Evolutionary conservation across 2,888 invertebrate genomes (phyloP), one percentile per base, ranked within the genome.

Genomic region (Acanthoscelides obtectus): DNA sequence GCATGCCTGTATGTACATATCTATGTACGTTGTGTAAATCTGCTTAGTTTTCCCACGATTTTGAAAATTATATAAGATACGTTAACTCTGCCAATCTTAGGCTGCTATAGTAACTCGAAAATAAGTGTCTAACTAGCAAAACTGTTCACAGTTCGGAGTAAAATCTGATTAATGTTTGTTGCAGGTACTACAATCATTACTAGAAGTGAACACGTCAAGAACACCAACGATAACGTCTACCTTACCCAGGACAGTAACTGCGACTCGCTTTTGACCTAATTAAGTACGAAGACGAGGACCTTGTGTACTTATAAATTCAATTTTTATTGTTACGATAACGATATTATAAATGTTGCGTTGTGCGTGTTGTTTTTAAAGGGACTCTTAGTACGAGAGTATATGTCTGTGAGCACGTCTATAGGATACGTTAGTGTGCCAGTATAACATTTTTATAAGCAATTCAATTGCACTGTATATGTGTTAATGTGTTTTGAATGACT

Each of bases 251-350:
- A 82, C 83, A 70, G 84, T 85, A 27, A 85, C 85, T n/a, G 86
- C 86, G 69, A 86, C 86, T 76, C 81, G 86, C 72, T 86, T 86
- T 83, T 86, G 86, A 86, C 86, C 85, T 81, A 83, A 79, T 83
- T 83, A 84, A 78, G 71, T 78, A 73, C 74, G 73, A 79, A 72
- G 77, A 73, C 67, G 76, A 79, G 73, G 82, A 81, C 75, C 78
- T 82, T 76, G 80, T 80, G 72, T 82, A 81, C 79, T 80, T 82
- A 78, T 82, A 82, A 80, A 79, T 75, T 25, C 12, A 45, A 45
- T 45, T 6, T 45, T 45, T 45, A 45, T 45, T 45, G 45, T 45
- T 45, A 45, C 45, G 45, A 45, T 45, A n/a, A n/a, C 72, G 76
- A 77, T 76, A 68, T 75, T 73, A 68, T 73, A 75, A 75, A 73